Evolutionary conservation across 92 coral and sea anemone genomes (phyloP).

Genomic region (Zoanthus gigantus): DNA sequence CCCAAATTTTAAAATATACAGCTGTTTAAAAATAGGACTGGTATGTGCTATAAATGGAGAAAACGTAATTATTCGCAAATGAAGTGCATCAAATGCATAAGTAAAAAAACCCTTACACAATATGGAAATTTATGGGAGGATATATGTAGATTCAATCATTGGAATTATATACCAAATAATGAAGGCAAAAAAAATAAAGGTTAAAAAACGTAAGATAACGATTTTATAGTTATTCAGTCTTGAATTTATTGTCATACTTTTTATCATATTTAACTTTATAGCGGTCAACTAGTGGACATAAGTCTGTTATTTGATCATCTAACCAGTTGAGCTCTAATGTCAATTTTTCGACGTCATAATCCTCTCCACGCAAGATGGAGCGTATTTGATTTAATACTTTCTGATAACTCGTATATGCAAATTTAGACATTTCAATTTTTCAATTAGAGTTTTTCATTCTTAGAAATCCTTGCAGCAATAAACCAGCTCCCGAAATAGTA

Average conservation of each 20-base stretch:
- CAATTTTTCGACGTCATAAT: not conserved
- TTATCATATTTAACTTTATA: not conserved
- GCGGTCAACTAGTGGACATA: conserved; percentile 1
- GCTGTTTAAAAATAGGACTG: too few relatives aligned
- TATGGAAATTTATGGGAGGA: too few relatives aligned
- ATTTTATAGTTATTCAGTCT: conserved; percentile 17
- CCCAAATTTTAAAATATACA: too few relatives aligned
- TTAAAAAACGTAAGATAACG: conserved; percentile 14
- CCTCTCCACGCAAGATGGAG: not conserved
- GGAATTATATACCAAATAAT: too few relatives aligned
- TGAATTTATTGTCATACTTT: conserved; percentile 1
- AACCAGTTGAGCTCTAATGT: not conserved
- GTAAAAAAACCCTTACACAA: too few relatives aligned
- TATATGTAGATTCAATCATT: too few relatives aligned
- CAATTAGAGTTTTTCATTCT: not conserved
- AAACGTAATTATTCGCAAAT: too few relatives aligned
- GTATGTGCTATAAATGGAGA: too few relatives aligned
- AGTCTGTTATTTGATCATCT: not conserved
- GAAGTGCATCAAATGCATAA: too few relatives aligned
- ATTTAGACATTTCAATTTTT: conserved; percentile 28
- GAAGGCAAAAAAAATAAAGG: not conserved
- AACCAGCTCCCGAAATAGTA: conserved; percentile 24
- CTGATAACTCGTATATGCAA: conserved; percentile 7
- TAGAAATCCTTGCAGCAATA: conserved; percentile 14
- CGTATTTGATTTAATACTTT: conserved; percentile 2